Conservation (phyloP, 2,888 invertebrate genomes). For the Craniophora ligustri region DNA sequence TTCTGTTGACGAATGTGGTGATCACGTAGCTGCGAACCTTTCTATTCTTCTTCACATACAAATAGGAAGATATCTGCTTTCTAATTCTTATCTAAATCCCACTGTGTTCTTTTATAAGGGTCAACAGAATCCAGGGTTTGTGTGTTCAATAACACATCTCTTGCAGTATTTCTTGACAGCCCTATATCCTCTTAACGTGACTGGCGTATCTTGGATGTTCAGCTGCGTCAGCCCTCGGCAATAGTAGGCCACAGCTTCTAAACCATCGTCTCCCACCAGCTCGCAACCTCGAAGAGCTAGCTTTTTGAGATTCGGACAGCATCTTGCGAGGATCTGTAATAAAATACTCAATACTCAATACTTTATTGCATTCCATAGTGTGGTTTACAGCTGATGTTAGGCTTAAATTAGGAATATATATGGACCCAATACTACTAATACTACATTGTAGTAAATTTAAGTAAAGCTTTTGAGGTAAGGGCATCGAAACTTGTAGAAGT, state of each 20-base stretch:
- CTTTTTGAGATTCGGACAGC: slow-evolving; percentile 96
- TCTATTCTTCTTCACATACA: too few relatives aligned
- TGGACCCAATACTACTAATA: too few relatives aligned
- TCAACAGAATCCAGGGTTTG: slow-evolving; percentile 97
- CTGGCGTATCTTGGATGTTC: slow-evolving; percentile 97
- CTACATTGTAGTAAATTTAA: too few relatives aligned
- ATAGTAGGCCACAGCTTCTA: slow-evolving; percentile 95
- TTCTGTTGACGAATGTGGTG: too few relatives aligned
- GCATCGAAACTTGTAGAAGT: too few relatives aligned
- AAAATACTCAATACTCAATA: background rate
- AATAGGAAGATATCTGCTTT: too few relatives aligned
- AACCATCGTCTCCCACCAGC: slow-evolving; percentile 95
- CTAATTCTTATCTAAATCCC: background rate
- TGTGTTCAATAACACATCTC: slow-evolving; percentile 97
- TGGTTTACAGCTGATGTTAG: too few relatives aligned
- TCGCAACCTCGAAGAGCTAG: slow-evolving; percentile 97
- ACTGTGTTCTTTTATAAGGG: background rate
- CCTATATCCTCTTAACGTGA: slow-evolving; percentile 95
- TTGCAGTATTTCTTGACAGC: slow-evolving; percentile 98
- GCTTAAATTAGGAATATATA: too few relatives aligned
- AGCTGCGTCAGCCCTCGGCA: slow-evolving; percentile 96
- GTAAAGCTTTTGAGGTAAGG: too few relatives aligned
- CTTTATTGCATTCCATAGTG: too few relatives aligned
- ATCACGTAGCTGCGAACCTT: too few relatives aligned
- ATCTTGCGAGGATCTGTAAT: slow-evolving; percentile 94